Evolutionary conservation across 2,888 invertebrate genomes (phyloP).

Genomic region (Ophion costatus): DNA sequence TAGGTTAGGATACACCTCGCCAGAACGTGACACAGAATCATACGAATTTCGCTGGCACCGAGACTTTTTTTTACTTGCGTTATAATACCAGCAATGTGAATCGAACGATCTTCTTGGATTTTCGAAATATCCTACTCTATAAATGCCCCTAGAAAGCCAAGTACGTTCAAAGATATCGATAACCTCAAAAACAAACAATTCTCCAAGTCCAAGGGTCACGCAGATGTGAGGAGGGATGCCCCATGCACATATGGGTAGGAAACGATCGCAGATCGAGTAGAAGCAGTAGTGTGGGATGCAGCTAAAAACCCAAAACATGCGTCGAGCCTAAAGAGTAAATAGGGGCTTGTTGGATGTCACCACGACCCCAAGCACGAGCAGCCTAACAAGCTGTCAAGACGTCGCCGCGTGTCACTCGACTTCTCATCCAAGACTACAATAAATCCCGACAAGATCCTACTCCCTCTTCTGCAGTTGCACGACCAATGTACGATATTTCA

Average conservation of each 20-base stretch:
- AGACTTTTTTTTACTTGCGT: too few relatives aligned
- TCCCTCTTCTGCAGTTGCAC: conserved; percentile 61
- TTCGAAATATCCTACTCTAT: too few relatives aligned
- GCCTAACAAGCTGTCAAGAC: conserved; percentile 83
- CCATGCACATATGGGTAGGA: background rate
- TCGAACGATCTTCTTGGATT: too few relatives aligned
- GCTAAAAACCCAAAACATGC: conserved; percentile 43
- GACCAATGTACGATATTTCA: conserved; percentile 48
- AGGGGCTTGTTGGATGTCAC: conserved; percentile 46
- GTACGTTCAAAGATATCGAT: background rate
- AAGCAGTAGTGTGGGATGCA: conserved; percentile 28
- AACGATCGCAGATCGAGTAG: conserved; percentile 15
- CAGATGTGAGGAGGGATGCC: too few relatives aligned
- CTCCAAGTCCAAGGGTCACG: background rate
- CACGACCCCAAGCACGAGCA: conserved; percentile 48
- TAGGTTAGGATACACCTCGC: too few relatives aligned
- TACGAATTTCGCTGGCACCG: too few relatives aligned
- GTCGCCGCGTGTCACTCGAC: conserved; percentile 83
- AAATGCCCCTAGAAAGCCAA: too few relatives aligned
- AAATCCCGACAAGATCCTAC: conserved; percentile 62
- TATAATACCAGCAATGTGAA: too few relatives aligned
- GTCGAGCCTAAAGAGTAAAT: conserved; percentile 64
- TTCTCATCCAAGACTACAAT: conserved; percentile 74
- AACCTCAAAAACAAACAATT: background rate
- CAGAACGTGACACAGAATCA: too few relatives aligned